These are phyloP conservation scores for Apotomis capreana DNA, from an alignment of 2,888 invertebrate species.

Conservation along the genomic window DNA sequence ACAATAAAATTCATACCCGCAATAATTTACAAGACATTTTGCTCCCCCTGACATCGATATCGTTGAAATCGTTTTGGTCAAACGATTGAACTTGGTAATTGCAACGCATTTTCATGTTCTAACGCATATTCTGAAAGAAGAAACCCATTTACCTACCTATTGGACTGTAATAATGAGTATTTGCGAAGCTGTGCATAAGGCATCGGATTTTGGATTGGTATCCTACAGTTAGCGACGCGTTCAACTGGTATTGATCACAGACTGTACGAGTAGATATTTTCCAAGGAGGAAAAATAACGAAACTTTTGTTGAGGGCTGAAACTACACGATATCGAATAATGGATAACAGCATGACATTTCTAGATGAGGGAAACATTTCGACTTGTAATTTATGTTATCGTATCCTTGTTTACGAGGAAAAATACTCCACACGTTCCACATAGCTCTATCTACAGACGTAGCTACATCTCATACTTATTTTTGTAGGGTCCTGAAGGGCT, in stretches of 20 bases:
- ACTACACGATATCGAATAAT: conserved; percentile 24
- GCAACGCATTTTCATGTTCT: conserved; percentile 20
- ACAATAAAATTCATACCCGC: background rate
- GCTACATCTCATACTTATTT: conserved; percentile 24
- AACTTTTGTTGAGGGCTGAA: conserved; percentile 16
- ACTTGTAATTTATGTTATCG: conserved; percentile 34
- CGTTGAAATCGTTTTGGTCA: conserved; percentile 23
- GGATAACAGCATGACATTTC: conserved; percentile 27
- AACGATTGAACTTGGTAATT: conserved; percentile 29
- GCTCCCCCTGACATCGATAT: conserved; percentile 10
- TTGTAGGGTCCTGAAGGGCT: conserved; percentile 20
- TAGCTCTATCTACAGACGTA: background rate
- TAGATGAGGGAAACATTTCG: conserved; percentile 34
- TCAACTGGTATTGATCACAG: background rate
- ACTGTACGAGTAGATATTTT: background rate
- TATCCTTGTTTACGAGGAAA: conserved; percentile 37
- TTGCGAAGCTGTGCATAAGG: conserved; percentile 14
- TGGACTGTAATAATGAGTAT: conserved; percentile 20
- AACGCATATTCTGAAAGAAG: background rate
- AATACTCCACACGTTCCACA: conserved; percentile 29
- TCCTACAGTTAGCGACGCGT: background rate
- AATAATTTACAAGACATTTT: background rate
- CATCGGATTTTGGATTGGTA: background rate
- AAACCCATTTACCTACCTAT: conserved; percentile 1
- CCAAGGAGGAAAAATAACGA: conserved; percentile 3